Percentiles rank a stretch among this genome's conserved stretches.
These are phyloP conservation scores for Gibbula magus DNA, from an alignment of 2,888 invertebrate genomes.

Conservation along the genomic window DNA sequence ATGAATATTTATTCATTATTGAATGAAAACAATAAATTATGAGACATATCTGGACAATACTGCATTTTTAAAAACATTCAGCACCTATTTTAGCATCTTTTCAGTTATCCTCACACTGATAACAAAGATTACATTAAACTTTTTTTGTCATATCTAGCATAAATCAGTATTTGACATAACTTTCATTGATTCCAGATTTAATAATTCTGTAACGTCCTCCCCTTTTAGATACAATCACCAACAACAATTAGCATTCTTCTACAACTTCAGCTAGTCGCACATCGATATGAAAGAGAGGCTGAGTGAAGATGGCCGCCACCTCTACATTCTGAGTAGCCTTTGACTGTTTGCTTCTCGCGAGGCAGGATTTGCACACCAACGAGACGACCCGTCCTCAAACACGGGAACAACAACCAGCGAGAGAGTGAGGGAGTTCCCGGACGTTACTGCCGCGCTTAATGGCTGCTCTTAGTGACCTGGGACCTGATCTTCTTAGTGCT, in stretches of 20 bases:
- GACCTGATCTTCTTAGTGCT: not conserved
- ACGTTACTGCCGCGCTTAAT: too few relatives aligned
- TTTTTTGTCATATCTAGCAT: too few relatives aligned
- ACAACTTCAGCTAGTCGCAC: not conserved
- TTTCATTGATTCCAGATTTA: too few relatives aligned
- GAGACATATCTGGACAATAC: too few relatives aligned
- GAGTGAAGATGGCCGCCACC: conserved; percentile 1
- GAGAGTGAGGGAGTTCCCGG: not conserved
- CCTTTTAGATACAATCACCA: not conserved
- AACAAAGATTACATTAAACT: too few relatives aligned
- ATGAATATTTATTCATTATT: too few relatives aligned
- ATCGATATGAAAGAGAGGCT: not conserved
- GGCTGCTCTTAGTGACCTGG: too few relatives aligned
- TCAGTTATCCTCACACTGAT: too few relatives aligned
- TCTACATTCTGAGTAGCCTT: not conserved
- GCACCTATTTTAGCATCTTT: too few relatives aligned
- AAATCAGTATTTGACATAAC: too few relatives aligned
- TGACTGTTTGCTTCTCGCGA: not conserved
- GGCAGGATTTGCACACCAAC: conserved; percentile 1
- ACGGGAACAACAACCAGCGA: not conserved
- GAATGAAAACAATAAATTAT: too few relatives aligned
- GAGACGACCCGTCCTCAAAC: conserved; percentile 14
- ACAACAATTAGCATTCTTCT: conserved; percentile 15
- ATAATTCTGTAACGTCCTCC: not conserved
- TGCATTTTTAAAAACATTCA: too few relatives aligned